A percentile compares a stretch with the other conserved stretches of the same genome.
phyloP scores from a whole-genome alignment of 1,140 invertebrate species.

The Solenopsis invicta region DNA sequence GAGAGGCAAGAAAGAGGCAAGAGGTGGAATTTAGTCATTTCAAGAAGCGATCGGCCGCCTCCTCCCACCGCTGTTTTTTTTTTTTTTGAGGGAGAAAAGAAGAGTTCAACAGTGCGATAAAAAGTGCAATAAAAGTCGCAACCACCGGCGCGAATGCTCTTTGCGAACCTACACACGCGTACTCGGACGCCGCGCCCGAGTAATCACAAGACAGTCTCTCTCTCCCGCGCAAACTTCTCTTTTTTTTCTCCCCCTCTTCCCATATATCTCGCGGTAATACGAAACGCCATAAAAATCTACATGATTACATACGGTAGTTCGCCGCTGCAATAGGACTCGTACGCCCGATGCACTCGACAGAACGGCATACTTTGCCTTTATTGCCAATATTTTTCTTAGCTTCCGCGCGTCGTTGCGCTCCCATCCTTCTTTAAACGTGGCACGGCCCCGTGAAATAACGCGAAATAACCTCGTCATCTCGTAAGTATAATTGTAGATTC shows the following conservation, averaged over 20 bases:
- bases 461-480: constrained; percentile 68
- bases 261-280: constrained; percentile 34
- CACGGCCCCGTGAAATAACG: constrained; percentile 27
- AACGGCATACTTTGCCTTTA: constrained; percentile 56
- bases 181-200: too few species aligned
- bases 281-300: constrained; percentile 52
- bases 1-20: background rate
- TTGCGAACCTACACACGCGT: background rate
- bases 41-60: constrained; percentile 23
- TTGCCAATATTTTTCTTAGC: constrained; percentile 64
- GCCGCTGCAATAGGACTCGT: background rate
- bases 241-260: too few species aligned
- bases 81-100: background rate
- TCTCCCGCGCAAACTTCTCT: background rate
- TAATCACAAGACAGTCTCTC: constrained; percentile 4
- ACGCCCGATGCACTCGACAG: constrained; percentile 32
- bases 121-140: constrained; percentile 17
- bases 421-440: too few species aligned
- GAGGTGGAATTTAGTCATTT: constrained; percentile 44
- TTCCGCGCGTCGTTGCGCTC: background rate
- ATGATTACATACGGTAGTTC: constrained; percentile 62
- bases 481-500: constrained; percentile 74
- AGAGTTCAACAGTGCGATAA: background rate
- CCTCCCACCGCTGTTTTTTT: background rate
- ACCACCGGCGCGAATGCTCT: background rate